Percentiles rank a stretch among this genome's conserved stretches.
These are phyloP conservation scores for Willowsia nigromaculata DNA, from an alignment of 2,888 invertebrate species.

Conservation along the genomic window DNA sequence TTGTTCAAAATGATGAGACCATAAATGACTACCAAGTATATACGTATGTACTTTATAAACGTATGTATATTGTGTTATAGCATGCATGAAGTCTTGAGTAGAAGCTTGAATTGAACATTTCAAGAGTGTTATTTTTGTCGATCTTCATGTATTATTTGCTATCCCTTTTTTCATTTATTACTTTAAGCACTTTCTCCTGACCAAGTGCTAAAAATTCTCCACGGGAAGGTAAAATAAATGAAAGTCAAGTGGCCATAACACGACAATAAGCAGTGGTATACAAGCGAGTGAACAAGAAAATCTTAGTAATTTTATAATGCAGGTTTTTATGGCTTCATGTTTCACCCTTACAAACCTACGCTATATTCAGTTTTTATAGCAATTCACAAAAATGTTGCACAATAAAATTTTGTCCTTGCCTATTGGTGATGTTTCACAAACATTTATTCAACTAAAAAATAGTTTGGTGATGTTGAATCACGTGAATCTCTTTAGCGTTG, in stretches of 20 bases:
- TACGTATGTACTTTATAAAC: background rate
- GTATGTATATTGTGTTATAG: background rate
- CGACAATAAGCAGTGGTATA: slow-evolving; percentile 9
- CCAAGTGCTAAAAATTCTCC: slow-evolving; percentile 19
- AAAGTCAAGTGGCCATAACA: slow-evolving; percentile 9
- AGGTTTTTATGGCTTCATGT: background rate
- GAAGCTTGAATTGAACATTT: too few species aligned
- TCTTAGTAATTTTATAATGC: background rate
- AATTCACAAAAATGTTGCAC: background rate
- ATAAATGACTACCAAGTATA: too few species aligned
- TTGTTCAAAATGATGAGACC: too few species aligned
- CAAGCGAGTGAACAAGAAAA: slow-evolving; percentile 2
- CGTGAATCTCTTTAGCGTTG: too few species aligned
- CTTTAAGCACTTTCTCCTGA: slow-evolving; percentile 2
- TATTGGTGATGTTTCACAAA: too few species aligned
- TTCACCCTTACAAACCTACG: background rate
- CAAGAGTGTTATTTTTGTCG: background rate
- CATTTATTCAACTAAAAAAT: too few species aligned
- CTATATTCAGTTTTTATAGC: background rate
- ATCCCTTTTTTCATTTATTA: background rate
- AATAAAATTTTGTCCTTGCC: background rate
- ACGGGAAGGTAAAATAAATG: slow-evolving; percentile 7
- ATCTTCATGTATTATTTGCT: background rate
- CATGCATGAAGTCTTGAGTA: too few species aligned
- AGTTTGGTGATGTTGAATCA: too few species aligned